Percentiles rank a stretch among this genome's conserved stretches.
phyloP scores from a whole-genome alignment of 2,113 vertebrate genomes.

The Myodes glareolus region DNA sequence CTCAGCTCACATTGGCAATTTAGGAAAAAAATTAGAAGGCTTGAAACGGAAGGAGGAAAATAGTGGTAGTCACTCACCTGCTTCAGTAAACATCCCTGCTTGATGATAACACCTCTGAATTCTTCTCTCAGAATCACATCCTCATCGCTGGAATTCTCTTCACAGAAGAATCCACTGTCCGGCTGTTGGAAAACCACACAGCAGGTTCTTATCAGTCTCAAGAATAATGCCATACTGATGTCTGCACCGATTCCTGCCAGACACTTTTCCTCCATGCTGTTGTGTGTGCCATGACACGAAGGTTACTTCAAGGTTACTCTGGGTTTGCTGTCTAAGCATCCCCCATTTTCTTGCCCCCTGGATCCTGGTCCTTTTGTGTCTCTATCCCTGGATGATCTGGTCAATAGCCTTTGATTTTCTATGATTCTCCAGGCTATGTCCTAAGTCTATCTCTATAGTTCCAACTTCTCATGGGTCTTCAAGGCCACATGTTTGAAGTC shows the following conservation, averaged over 20 bases:
- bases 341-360: neutral
- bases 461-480: neutral
- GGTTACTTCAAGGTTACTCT: neutral
- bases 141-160: constrained; percentile 97
- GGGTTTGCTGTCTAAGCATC: neutral
- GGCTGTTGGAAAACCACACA: constrained; percentile 83
- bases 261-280: neutral
- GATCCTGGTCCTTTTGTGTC: neutral
- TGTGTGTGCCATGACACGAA: neutral
- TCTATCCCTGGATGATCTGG: neutral
- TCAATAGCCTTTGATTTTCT: neutral
- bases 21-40: neutral
- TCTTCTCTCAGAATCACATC: constrained; percentile 94
- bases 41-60: neutral
- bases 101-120: constrained; percentile 96
- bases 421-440: neutral
- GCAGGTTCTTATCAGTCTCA: constrained; percentile 9
- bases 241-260: neutral
- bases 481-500: neutral
- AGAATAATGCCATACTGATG: neutral
- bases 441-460: neutral
- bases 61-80: constrained; percentile 88
- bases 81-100: constrained; percentile 97
- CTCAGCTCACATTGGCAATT: neutral
- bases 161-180: constrained; percentile 96